Conservation (phyloP, 2,797 vertebrate genomes). For the Echeneis naucrates region DNA sequence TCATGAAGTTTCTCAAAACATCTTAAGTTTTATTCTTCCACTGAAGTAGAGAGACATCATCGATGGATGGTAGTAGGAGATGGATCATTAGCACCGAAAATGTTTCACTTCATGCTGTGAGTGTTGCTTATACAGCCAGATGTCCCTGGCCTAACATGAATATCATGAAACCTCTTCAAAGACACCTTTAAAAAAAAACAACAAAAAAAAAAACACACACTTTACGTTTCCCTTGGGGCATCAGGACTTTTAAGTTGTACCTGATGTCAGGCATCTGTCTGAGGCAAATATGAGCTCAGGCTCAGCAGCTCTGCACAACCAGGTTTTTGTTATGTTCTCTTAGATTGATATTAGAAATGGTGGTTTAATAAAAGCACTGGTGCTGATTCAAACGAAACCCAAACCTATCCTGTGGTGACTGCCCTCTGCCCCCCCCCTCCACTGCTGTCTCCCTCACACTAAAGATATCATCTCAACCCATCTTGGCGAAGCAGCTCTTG, state of each 20-base stretch:
- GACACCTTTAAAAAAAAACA: constrained; percentile 71
- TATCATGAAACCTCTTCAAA: constrained; percentile 71
- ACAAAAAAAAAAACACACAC: no score
- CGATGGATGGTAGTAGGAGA: constrained; percentile 39
- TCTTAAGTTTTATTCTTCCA: constrained; percentile 30
- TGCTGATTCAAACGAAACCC: constrained; percentile 82
- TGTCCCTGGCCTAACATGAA: constrained; percentile 59
- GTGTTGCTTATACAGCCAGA: constrained; percentile 44
- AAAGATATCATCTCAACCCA: constrained; percentile 89
- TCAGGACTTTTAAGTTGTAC: constrained; percentile 65
- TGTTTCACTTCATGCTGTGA: constrained; percentile 34
- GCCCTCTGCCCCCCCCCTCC: constrained; percentile 70
- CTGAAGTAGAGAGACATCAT: constrained; percentile 21
- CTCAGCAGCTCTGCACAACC: constrained; percentile 61
- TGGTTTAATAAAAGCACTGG: constrained; percentile 89
- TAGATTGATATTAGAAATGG: constrained; percentile 83
- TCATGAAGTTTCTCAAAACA: constrained; percentile 25
- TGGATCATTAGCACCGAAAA: constrained; percentile 37
- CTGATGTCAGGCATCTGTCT: constrained; percentile 64
- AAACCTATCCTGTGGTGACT: constrained; percentile 77
- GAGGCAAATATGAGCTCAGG: constrained; percentile 45
- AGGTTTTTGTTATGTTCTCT: constrained; percentile 71
- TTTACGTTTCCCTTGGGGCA: constrained; percentile 66
- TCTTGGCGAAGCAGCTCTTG: constrained; percentile 85
- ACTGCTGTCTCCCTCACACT: constrained; percentile 82